These are phyloP conservation scores for Oreotrochilus melanogaster DNA, from an alignment of 2,113 vertebrate genomes.

Conservation along the genomic window DNA sequence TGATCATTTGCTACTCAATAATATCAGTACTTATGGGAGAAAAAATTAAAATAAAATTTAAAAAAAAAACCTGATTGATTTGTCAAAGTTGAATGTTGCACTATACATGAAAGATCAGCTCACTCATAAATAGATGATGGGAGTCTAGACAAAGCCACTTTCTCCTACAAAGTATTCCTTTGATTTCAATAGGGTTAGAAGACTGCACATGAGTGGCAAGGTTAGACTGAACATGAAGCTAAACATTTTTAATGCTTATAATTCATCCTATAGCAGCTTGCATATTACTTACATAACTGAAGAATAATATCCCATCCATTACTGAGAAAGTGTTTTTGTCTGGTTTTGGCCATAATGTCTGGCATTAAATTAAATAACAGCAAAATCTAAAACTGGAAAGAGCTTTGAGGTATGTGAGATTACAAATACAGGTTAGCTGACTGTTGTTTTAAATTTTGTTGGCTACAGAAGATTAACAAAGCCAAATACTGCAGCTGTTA, in stretches of 20 bases:
- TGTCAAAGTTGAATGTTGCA: background rate
- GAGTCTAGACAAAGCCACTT: background rate
- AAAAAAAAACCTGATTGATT: background rate
- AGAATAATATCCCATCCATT: background rate
- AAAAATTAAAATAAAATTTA: background rate
- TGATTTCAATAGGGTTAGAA: background rate
- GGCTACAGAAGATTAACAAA: background rate
- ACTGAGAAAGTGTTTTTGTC: background rate
- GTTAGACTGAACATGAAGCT: background rate
- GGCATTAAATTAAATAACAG: background rate
- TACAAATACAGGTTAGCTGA: background rate
- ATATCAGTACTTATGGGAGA: background rate
- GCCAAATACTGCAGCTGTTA: background rate
- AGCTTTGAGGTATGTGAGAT: background rate
- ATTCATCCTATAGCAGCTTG: background rate
- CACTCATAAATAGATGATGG: background rate
- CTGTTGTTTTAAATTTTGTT: background rate
- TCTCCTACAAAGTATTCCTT: background rate
- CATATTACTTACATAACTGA: background rate
- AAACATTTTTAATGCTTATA: background rate
- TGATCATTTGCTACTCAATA: background rate
- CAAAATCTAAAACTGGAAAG: background rate
- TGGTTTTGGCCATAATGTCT: background rate
- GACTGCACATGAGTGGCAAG: background rate
- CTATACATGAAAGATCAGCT: background rate